Conservation (phyloP, 1,140 invertebrate genomes). For the Drosophila arawakana region DNA sequence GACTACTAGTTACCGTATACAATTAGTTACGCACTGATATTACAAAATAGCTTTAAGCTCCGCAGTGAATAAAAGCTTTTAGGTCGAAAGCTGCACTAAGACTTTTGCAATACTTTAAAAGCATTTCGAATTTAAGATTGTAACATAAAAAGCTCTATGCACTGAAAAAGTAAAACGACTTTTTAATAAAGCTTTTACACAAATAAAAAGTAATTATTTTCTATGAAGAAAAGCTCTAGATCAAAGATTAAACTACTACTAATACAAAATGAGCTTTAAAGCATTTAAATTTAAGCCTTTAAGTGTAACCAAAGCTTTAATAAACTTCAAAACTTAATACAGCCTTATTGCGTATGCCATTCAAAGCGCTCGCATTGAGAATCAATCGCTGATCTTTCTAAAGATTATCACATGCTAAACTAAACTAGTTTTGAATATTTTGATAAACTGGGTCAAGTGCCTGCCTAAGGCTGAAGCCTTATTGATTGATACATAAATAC, state of each 20-base stretch:
- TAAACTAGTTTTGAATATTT: slow-evolving; percentile 13
- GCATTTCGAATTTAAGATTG: neutral
- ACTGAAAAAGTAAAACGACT: too few relatives aligned
- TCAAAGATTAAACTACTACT: too few relatives aligned
- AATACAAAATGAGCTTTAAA: neutral
- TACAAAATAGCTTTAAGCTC: slow-evolving; percentile 14
- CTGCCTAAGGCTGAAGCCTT: slow-evolving; percentile 10
- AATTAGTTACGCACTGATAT: neutral
- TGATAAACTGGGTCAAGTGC: slow-evolving; percentile 25
- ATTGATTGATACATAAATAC: neutral
- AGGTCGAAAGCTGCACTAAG: neutral
- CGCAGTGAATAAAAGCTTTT: neutral
- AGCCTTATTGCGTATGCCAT: neutral
- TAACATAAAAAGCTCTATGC: too few relatives aligned
- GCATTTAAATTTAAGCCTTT: neutral
- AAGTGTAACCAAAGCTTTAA: neutral
- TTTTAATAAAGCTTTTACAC: too few relatives aligned
- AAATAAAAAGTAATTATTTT: too few relatives aligned
- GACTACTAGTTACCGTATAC: neutral
- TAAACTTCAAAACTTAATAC: neutral
- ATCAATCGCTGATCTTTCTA: slow-evolving; percentile 7
- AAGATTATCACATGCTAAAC: neutral
- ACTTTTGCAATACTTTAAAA: neutral
- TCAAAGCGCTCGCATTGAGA: slow-evolving; percentile 16
- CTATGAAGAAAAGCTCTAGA: too few relatives aligned